Conservation (phyloP, 2,888 invertebrate species). For the Aquatica leii region DNA sequence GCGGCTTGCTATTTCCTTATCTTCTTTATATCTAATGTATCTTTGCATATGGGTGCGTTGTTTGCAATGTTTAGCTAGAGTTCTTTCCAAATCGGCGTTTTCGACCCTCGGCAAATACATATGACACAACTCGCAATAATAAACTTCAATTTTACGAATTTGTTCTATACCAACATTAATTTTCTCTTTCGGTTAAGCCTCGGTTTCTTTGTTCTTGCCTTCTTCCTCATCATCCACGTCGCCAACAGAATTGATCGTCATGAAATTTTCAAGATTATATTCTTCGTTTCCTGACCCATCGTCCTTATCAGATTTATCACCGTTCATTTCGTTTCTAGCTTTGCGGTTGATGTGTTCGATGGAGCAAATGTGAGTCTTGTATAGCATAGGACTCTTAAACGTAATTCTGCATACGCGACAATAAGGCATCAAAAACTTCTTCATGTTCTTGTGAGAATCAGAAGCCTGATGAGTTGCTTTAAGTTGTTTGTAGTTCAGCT, state of each 20-base stretch:
- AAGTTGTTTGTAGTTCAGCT: constrained; percentile 59
- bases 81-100: constrained; percentile 63
- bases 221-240: constrained; percentile 72
- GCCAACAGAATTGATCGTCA: constrained; percentile 89
- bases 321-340: constrained; percentile 59
- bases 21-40: constrained; percentile 80
- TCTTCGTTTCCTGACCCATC: constrained; percentile 70
- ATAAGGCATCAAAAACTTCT: constrained; percentile 83
- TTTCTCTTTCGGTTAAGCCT: constrained; percentile 65
- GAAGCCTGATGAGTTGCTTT: constrained; percentile 81
- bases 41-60: constrained; percentile 78
- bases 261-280: constrained; percentile 83
- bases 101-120: constrained; percentile 73
- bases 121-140: constrained; percentile 82
- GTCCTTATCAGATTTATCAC: constrained; percentile 57
- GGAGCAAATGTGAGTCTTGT: constrained; percentile 84
- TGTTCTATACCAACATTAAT: constrained; percentile 80
- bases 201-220: constrained; percentile 50
- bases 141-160: constrained; percentile 79
- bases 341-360: constrained; percentile 80
- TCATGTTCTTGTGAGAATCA: constrained; percentile 84
- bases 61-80: constrained; percentile 70
- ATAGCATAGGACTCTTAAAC: constrained; percentile 85
- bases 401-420: constrained; percentile 80
- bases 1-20: constrained; percentile 75